Percentiles rank a stretch among this genome's conserved stretches.
Conservation (phyloP, 2,888 invertebrate species). For the Odontocolon sp. region DNA sequence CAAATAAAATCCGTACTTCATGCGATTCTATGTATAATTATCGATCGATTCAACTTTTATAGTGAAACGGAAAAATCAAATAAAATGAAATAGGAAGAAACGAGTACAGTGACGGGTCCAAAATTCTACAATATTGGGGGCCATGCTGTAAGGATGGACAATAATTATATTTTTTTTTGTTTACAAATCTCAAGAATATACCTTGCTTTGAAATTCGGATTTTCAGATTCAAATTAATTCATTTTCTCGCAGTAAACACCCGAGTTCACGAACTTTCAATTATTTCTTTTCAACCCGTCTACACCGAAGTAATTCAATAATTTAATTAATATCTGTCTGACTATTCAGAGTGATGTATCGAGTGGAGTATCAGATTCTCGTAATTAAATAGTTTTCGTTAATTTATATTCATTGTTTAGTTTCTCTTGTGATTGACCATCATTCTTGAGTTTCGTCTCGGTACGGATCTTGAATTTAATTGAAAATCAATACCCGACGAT, state of each 20-base stretch:
- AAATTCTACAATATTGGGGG: constrained; percentile 1
- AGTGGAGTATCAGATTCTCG: constrained; percentile 15
- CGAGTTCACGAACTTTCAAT: neutral
- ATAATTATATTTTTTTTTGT: constrained; percentile 4
- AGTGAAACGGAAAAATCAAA: constrained; percentile 9
- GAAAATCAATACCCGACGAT: constrained; percentile 32
- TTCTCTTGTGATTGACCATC: constrained; percentile 37
- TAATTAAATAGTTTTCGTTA: constrained; percentile 39
- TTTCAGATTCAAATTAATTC: neutral
- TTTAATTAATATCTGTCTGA: neutral
- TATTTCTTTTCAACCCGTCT: too few relatives aligned
- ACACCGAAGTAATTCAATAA: too few relatives aligned
- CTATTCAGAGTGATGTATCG: constrained; percentile 7
- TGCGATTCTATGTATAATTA: constrained; percentile 8
- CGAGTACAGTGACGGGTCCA: constrained; percentile 15
- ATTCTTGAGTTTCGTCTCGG: constrained; percentile 23
- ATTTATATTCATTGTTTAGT: constrained; percentile 37
- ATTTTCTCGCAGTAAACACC: neutral
- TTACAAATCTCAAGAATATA: constrained; percentile 54
- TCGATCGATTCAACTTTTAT: constrained; percentile 15
- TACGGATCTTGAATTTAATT: constrained; percentile 37
- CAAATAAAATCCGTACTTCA: constrained; percentile 26
- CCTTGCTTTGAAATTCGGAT: constrained; percentile 62
- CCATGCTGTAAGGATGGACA: neutral
- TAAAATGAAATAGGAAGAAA: neutral